Evolutionary conservation across 2,888 invertebrate species (phyloP).

Genomic region (Atethmia centrago): DNA sequence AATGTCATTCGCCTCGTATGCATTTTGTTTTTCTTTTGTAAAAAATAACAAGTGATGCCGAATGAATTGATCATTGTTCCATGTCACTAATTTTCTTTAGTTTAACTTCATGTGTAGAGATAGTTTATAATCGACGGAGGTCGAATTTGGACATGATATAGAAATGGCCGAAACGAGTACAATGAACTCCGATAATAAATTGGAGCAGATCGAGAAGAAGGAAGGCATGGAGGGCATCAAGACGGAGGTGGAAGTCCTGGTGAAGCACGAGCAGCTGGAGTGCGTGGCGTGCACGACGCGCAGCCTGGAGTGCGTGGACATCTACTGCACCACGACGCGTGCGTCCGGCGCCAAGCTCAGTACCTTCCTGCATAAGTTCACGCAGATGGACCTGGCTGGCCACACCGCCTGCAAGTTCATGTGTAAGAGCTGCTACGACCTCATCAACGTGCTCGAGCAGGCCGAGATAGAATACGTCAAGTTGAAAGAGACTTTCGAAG

Average conservation of each 20-base stretch:
- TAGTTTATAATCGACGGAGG: slow-evolving; percentile 28
- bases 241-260: slow-evolving; percentile 75
- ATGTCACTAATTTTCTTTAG: slow-evolving; percentile 21
- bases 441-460: slow-evolving; percentile 82
- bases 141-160: slow-evolving; percentile 45
- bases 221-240: slow-evolving; percentile 72
- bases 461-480: slow-evolving; percentile 84
- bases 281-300: slow-evolving; percentile 80
- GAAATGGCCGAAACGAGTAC: slow-evolving; percentile 81
- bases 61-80: slow-evolving; percentile 20
- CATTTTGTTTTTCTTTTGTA: slow-evolving; percentile 64
- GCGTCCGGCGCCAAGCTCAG: slow-evolving; percentile 76
- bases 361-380: slow-evolving; percentile 78
- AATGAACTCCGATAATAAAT: slow-evolving; percentile 76
- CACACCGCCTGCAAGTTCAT: slow-evolving; percentile 73
- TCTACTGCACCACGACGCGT: slow-evolving; percentile 73
- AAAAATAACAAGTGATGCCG: slow-evolving; percentile 49
- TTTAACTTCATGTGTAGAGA: slow-evolving; percentile 20
- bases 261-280: slow-evolving; percentile 82
- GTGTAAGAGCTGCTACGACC: slow-evolving; percentile 82
- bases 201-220: slow-evolving; percentile 71
- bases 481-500: slow-evolving; percentile 82
- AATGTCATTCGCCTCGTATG: slow-evolving; percentile 66
- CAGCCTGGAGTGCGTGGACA: slow-evolving; percentile 74
- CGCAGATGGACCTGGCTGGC: slow-evolving; percentile 72